Base-by-base conservation (phyloP, 2,797 vertebrate species). In the Botia almorhae region DNA sequence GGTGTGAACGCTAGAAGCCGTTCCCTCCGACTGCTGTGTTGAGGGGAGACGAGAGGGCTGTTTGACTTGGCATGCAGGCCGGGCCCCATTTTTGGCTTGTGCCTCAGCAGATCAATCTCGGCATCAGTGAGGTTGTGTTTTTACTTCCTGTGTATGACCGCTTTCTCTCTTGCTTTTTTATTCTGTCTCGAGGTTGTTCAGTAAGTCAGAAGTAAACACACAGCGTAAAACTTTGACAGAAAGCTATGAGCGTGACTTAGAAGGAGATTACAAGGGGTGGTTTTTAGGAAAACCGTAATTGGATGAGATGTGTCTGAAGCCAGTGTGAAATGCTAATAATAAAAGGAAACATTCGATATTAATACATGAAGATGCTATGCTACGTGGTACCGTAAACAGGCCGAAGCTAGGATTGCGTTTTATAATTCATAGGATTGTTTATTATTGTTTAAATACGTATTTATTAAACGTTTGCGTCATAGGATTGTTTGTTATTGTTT, bases 71-170 rank as follows among this genome's bases (percentile, higher is more conserved):
- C 90, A 83, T 88, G 88, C 78, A 65, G 83, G 87, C 84, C 65
- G 67, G 89, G 87, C 89, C 91, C 90, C 89, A 85, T 29, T 89
- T 89, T 92, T 93, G 92, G 93, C 92, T 82, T 55, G 0, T 19
- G 36, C 74, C 87, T 91, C 91, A 92, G 87, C 81, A 86, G 91
- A 93, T 93, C 90, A 39, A 73, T 73, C 78, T 73, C 56, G 7
- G 26, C 19, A 65, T 43, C 33, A 11, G 63, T 67, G 29, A 67
- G 74, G 65, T 17, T 17, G 26, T 64, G 17, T 64, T 39, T 63
- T 63, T 21, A 8, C 8, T 56, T 10, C 43, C 2, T 39, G 23
- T 79, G 36, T 48, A 67, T 43, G 68, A 71, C 53, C 70, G 75
- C 53, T 68, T 58, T 61, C 69, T 53, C 21, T 56, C 29, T 67